Conservation (phyloP, 2,797 vertebrate genomes). For the Syndactyla subalaris region DNA sequence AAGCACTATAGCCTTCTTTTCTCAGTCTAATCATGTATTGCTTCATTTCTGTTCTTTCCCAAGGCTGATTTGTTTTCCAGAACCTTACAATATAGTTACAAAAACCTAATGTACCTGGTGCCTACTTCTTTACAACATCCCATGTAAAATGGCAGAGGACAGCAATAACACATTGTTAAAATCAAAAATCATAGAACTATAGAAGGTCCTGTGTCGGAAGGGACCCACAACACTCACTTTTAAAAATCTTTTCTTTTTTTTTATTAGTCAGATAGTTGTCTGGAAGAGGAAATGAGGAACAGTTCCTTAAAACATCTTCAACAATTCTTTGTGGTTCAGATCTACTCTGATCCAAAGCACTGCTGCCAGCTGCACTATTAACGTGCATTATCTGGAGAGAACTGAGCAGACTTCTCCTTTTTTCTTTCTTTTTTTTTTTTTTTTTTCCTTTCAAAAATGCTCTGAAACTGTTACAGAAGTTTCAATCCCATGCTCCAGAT, state of each 20-base stretch:
- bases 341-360: not conserved
- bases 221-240: not conserved
- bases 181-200: not conserved
- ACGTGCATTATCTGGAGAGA: not conserved
- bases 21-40: not conserved
- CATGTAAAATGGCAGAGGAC: not conserved
- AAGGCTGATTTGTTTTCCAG: not conserved
- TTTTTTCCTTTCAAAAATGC: not conserved
- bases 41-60: not conserved
- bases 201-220: not conserved
- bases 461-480: not conserved
- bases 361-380: not conserved
- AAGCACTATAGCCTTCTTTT: not conserved
- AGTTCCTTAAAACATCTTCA: not conserved
- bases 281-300: not conserved
- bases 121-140: not conserved
- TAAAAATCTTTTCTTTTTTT: not conserved
- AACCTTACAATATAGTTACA: not conserved
- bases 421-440: not conserved
- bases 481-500: not conserved
- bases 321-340: not conserved
- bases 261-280: not conserved
- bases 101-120: not conserved
- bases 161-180: not conserved
- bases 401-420: not conserved